A percentile compares a stretch with the other conserved stretches of the same genome.
These are phyloP conservation scores for Cirrhinus molitorella DNA, from an alignment of 2,797 vertebrate species.

Conservation along the genomic window DNA sequence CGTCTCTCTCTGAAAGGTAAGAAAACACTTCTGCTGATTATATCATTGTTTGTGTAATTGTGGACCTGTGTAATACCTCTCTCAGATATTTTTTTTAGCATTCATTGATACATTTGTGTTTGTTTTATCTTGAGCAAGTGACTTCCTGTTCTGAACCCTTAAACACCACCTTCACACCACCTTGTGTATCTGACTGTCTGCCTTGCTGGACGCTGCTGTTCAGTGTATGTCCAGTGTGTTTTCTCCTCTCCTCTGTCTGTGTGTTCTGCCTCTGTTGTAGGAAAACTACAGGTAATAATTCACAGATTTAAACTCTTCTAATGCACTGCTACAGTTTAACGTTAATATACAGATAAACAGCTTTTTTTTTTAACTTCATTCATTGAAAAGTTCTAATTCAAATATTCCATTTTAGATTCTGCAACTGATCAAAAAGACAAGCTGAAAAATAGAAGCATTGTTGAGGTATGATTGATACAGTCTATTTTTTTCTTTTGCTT, in stretches of 20 bases:
- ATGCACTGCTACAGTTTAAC: no score
- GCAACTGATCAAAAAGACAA: no score
- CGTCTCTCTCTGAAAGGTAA: slow-evolving; percentile 33
- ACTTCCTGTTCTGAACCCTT: not conserved
- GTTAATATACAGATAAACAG: no score
- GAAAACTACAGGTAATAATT: slow-evolving; percentile 31
- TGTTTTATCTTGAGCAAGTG: not conserved
- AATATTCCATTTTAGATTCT: no score
- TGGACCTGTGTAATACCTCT: not conserved
- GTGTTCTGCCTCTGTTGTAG: slow-evolving; percentile 28
- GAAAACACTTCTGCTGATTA: not conserved
- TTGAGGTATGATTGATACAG: no score
- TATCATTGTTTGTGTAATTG: not conserved
- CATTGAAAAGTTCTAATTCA: no score
- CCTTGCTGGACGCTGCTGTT: slow-evolving; percentile 32
- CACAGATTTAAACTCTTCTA: no score
- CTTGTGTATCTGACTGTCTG: not conserved
- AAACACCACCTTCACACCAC: not conserved
- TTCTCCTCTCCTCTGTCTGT: slow-evolving; percentile 40
- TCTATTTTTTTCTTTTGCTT: no score
- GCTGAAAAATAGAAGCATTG: no score
- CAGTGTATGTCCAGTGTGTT: slow-evolving; percentile 39
- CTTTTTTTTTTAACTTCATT: no score
- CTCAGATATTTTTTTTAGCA: no score
- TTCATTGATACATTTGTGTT: not conserved